Evolutionary conservation across 64 coral and sea anemone genomes (phyloP).

Genomic region (Anthopleura sola): DNA sequence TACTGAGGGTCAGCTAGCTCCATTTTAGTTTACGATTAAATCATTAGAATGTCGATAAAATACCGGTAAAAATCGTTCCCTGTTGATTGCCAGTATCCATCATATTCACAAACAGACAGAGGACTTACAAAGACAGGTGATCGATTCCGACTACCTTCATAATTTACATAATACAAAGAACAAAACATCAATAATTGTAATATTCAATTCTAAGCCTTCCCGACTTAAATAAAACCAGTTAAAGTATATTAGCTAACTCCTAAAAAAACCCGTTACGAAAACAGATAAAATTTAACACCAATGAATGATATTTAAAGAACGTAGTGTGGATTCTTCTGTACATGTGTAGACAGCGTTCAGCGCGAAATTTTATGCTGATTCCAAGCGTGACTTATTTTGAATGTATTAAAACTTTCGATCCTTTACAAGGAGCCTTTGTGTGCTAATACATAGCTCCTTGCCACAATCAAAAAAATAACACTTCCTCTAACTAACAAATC

Average conservation of each 20-base stretch:
- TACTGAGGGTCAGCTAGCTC: too few species aligned
- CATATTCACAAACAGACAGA: background rate
- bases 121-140: background rate
- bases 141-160: background rate
- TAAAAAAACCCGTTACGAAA: background rate
- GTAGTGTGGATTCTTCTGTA: background rate
- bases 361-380: background rate
- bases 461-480: background rate
- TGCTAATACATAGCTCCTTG: background rate
- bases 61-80: background rate
- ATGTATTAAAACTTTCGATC: background rate
- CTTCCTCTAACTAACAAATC: background rate
- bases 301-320: too few species aligned
- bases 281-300: too few species aligned
- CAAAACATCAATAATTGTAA: background rate
- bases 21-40: too few species aligned
- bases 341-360: background rate
- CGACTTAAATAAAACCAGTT: background rate
- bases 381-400: background rate
- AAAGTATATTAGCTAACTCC: background rate
- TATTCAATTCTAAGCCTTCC: background rate
- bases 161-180: constrained; percentile 11
- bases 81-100: background rate
- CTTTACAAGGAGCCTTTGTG: background rate
- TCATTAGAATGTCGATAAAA: too few species aligned